Percentiles rank a stretch among this genome's conserved stretches.
Evolutionary conservation across 2,888 invertebrate genomes (phyloP).

Genomic region (Cephonodes hylas): DNA sequence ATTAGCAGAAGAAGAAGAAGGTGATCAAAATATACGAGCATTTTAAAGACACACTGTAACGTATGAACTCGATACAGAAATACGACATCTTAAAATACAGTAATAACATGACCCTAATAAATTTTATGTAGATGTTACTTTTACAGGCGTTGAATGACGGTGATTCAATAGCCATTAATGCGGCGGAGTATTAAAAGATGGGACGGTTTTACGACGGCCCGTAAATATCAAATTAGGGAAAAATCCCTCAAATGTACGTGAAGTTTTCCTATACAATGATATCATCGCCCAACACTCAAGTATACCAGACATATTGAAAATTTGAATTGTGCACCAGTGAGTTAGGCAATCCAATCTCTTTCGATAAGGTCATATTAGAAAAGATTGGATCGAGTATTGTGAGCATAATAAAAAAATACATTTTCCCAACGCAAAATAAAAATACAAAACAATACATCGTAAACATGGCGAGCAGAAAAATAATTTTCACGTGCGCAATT

Average conservation of each 20-base stretch:
- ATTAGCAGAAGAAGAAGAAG: not conserved
- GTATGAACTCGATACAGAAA: not conserved
- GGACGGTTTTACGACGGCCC: not conserved
- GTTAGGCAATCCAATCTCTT: no score
- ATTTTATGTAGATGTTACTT: not conserved
- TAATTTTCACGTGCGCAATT: not conserved
- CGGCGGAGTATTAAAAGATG: not conserved
- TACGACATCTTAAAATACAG: not conserved
- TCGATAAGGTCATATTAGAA: not conserved
- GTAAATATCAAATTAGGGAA: constrained; percentile 7
- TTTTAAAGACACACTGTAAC: not conserved
- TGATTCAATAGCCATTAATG: constrained; percentile 5
- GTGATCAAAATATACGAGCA: not conserved
- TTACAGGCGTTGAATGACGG: constrained; percentile 2
- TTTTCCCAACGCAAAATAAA: not conserved
- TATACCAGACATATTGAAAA: no score
- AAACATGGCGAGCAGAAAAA: not conserved
- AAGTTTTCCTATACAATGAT: not conserved
- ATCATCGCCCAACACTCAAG: not conserved
- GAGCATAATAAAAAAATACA: not conserved
- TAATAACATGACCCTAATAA: not conserved
- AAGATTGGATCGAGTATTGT: not conserved
- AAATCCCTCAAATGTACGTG: not conserved
- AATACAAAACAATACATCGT: not conserved
- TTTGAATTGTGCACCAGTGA: no score